Conservation (phyloP, 2,797 vertebrate genomes). For the Tarsius wallacei region DNA sequence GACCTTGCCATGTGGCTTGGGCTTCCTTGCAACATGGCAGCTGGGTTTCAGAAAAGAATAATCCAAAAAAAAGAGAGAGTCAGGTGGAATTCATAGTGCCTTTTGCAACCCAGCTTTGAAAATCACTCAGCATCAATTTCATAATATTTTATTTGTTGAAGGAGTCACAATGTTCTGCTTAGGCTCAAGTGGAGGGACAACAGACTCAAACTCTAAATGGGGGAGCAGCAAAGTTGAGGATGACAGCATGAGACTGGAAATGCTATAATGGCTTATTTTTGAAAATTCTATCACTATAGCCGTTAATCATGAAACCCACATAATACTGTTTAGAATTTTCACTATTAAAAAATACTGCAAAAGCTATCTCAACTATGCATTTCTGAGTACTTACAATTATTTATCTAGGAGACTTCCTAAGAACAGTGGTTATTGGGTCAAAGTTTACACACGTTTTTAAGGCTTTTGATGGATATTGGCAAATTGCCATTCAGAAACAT, state of each 20-base stretch:
- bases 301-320: background rate
- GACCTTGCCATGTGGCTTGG: background rate
- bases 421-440: background rate
- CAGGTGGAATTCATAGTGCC: background rate
- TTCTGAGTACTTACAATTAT: conserved; percentile 31
- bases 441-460: conserved; percentile 1
- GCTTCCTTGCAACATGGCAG: background rate
- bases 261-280: background rate
- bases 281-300: background rate
- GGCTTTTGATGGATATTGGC: background rate
- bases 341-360: background rate
- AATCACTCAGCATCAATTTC: background rate
- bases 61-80: background rate
- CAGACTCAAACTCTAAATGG: background rate
- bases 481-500: background rate
- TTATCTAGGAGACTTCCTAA: conserved; percentile 13
- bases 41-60: conserved; percentile 35
- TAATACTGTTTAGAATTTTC: conserved; percentile 9
- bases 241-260: background rate
- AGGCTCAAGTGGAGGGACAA: background rate
- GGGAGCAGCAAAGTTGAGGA: background rate
- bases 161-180: background rate
- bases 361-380: background rate
- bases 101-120: background rate
- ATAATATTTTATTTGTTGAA: background rate